A percentile compares a stretch with the other conserved stretches of the same genome.
These are phyloP conservation scores for Andricus curvator DNA, from an alignment of 2,888 invertebrate species.

Conservation along the genomic window DNA sequence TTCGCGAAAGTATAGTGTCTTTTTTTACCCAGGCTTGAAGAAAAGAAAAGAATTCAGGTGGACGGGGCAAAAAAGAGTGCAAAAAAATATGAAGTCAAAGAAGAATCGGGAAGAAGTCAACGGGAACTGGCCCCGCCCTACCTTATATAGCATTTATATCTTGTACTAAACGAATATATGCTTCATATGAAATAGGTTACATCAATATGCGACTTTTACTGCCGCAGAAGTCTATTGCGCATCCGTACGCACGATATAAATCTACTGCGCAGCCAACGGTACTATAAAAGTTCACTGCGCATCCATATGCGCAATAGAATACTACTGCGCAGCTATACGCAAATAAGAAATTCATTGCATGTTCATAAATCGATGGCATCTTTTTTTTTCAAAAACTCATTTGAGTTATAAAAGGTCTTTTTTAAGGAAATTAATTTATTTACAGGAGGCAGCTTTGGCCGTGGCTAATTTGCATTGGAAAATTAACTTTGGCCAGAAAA, in stretches of 20 bases:
- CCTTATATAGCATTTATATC: background rate
- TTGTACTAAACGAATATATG: background rate
- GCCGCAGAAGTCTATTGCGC: background rate
- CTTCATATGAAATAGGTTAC: background rate
- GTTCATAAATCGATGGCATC: no score
- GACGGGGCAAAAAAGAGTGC: background rate
- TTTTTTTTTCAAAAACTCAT: no score
- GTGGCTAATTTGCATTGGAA: no score
- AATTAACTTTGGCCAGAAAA: no score
- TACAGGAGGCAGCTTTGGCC: no score
- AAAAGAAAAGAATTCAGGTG: slow-evolving; percentile 47
- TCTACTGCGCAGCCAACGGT: background rate
- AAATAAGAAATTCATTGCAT: no score
- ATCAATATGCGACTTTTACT: background rate
- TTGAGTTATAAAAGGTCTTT: no score
- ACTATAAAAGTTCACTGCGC: no score
- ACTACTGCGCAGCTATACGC: no score
- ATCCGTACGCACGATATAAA: background rate
- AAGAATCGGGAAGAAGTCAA: background rate
- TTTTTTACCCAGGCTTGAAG: slow-evolving; percentile 59
- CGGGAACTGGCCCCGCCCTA: background rate
- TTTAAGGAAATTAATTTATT: no score
- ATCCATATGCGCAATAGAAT: no score
- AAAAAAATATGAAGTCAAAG: background rate
- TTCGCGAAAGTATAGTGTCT: slow-evolving; percentile 59